phyloP scores from a whole-genome alignment of 2,113 vertebrate genomes.

The Machaerirhynchus nigripectus region DNA sequence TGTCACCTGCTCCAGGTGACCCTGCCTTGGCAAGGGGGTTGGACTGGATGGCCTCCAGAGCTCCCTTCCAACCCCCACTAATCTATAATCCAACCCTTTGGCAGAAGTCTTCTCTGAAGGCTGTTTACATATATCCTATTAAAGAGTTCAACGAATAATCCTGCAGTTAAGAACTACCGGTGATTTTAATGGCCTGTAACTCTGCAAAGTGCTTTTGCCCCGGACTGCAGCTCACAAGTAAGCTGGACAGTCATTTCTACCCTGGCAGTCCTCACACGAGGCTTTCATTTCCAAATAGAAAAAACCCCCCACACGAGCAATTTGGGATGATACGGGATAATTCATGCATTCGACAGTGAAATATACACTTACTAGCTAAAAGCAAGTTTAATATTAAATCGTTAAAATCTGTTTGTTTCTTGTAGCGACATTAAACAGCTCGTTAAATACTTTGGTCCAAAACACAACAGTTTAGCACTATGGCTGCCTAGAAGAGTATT shows the following conservation, averaged over 20 bases:
- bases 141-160: not conserved
- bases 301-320: fast-evolving
- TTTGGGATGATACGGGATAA: not conserved
- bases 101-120: not conserved
- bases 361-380: not conserved
- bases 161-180: not conserved
- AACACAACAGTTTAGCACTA: fast-evolving
- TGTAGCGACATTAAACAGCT: not conserved
- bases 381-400: not conserved
- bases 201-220: not conserved
- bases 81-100: not conserved
- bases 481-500: not conserved
- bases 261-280: fast-evolving
- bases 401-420: not conserved
- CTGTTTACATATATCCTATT: not conserved
- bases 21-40: not conserved
- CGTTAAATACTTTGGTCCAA: not conserved
- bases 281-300: not conserved
- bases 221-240: not conserved
- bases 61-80: not conserved
- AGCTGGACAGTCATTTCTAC: fast-evolving
- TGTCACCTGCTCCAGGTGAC: not conserved
- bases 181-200: not conserved
- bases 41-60: not conserved
- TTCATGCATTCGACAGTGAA: no score